Evolutionary conservation across 2,888 invertebrate species (phyloP), one percentile per base, ranked within the genome.

Genomic region (Cephus nigrinus): DNA sequence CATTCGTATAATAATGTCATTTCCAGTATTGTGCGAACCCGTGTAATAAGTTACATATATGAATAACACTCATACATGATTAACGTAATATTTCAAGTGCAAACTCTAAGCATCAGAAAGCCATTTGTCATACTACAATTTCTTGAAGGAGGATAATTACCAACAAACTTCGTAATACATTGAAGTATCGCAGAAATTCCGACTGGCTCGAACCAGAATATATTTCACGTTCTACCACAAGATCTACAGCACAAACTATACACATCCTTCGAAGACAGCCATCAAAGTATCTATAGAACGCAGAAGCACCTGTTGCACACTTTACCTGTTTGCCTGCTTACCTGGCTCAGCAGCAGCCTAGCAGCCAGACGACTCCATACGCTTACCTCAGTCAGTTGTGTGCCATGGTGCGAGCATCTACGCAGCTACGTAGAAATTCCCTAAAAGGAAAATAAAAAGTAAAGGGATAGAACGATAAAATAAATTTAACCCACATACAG

Each of bases 241-340:
- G 55, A 23, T 55, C 9, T 55, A 31, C 71, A 1, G 71, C 33
- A 71, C 23, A 71, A 55, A 55, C 55, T 71, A 31, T 71, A 71
- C 71, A 33, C 32, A 33, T 71, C 71, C 71, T 12, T 71, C 71
- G 71, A 71, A 71, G 71, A 31, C 33, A 23, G 12, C 71, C 32
- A 32, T 31, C 71, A 33, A 23, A 71, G 71, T 15, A 30, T 33
- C 74, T 30, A 30, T 12, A 30, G 33, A 30, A 30, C 23, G 30
- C 84, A 84, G 88, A 89, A 89, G 90, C 90, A 90, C 90, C 90
- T 90, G 90, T 90, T 89, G 89, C 89, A 80, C 83, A 84, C 84
- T 86, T 86, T 90, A 90, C 90, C 90, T 90, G 90, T 90, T 88
- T 86, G 86, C 85, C 86, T 32, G 71, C 33, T 71, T 71, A 31